These are phyloP conservation scores for Brachionus rubens DNA, from an alignment of 1,140 invertebrate genomes.

Conservation along the genomic window DNA sequence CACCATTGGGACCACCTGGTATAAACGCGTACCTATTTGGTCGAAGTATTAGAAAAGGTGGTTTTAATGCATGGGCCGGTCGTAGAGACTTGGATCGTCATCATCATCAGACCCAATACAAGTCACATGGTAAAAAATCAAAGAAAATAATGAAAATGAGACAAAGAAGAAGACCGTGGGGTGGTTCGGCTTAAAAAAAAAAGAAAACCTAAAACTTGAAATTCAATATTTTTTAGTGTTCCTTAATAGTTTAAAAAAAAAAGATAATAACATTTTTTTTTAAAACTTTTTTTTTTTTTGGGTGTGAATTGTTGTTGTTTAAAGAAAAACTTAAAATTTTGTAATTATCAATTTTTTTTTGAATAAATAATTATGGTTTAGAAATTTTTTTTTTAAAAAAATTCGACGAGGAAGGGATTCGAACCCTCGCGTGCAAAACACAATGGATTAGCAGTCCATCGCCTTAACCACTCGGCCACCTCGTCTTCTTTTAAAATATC, in stretches of 20 bases:
- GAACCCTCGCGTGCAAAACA: slow-evolving; percentile 45
- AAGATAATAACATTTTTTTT: not conserved
- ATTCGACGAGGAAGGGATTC: slow-evolving; percentile 45
- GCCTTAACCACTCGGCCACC: slow-evolving; percentile 40
- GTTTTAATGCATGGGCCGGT: slow-evolving; percentile 45
- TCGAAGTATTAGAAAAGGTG: slow-evolving; percentile 26
- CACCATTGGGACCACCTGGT: slow-evolving; percentile 2
- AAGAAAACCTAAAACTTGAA: not conserved
- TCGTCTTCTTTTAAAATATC: not conserved
- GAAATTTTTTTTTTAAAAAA: not conserved
- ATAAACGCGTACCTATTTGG: slow-evolving; percentile 25
- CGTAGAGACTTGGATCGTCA: not conserved
- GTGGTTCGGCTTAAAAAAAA: not conserved
- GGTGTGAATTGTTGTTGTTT: too few relatives aligned
- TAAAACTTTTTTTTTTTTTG: not conserved
- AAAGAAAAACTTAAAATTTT: not conserved
- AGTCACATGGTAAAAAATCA: not conserved
- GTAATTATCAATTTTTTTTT: not conserved
- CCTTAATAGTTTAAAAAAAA: not conserved
- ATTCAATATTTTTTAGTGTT: not conserved
- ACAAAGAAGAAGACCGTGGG: slow-evolving; percentile 31
- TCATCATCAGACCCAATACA: not conserved
- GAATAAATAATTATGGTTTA: not conserved
- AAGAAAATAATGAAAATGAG: slow-evolving; percentile 20
- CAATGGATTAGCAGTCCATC: slow-evolving; percentile 45